phyloP scores from a whole-genome alignment of 1,140 invertebrate genomes.

The Hirudo medicinalis region DNA sequence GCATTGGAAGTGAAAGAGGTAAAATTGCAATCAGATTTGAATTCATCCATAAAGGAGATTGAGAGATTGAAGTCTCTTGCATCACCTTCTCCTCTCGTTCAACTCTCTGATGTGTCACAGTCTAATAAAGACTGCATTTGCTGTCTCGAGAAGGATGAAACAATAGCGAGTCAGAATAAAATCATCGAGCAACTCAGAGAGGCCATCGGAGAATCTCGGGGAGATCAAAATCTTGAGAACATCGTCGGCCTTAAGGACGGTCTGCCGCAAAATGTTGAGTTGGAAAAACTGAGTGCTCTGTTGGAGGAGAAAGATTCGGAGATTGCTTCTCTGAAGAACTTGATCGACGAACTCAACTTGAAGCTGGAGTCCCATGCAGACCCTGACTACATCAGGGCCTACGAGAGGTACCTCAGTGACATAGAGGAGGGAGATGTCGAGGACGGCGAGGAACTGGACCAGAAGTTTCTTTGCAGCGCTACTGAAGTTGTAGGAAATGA shows the following conservation, averaged over 20 bases:
- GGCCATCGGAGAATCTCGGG: not conserved
- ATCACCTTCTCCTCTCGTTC: too few relatives aligned
- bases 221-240: too few relatives aligned
- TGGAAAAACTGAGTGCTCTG: not conserved
- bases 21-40: too few relatives aligned
- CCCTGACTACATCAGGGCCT: not conserved
- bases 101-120: too few relatives aligned
- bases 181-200: not conserved
- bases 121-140: not conserved
- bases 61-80: too few relatives aligned
- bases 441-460: not conserved
- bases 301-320: not conserved
- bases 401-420: not conserved
- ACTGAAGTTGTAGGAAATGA: not conserved
- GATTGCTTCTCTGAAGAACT: not conserved
- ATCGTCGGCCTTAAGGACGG: not conserved
- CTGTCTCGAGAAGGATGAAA: not conserved
- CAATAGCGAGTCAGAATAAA: not conserved
- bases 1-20: too few relatives aligned
- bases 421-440: not conserved
- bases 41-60: too few relatives aligned
- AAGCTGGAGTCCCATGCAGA: not conserved
- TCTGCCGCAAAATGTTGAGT: not conserved
- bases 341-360: slow-evolving; percentile 3
- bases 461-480: not conserved